Evolutionary conservation across 2,113 vertebrate genomes (phyloP), one percentile per base, ranked within the genome.

Genomic region (Setophaga kirtlandii): DNA sequence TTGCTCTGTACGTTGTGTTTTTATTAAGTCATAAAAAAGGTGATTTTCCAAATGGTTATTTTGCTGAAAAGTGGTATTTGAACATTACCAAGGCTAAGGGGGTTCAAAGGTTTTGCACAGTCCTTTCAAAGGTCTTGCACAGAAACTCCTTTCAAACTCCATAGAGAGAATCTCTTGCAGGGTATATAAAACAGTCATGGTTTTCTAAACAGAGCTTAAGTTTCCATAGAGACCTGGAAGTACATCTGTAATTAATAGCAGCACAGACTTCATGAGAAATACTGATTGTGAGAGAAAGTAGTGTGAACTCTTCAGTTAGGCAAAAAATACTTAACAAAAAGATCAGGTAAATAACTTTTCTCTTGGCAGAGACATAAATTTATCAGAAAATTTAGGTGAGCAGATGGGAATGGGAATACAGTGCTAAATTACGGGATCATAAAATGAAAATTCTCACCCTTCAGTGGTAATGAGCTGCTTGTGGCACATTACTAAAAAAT

Each of bases 381-480:
- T 90, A 64, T 56, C 75, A 75, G 62, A 76, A 94, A 70, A 88
- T 88, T 83, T 86, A 67, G 39, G 30, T n/a, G 37, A 95, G 73
- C 83, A 93, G 93, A 94, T 94, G 93, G 79, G 63, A 83, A 87
- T 75, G 82, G 47, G 55, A 71, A 81, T 88, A 95, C 30, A 47
- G 11, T 82, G 31, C 41, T 39, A 19, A 90, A 89, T 71, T 89
- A 81, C 21, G 15, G 52, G 24, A 67, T 58, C 53, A 81, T 83
- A 90, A 96, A 96, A 88, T 64, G 85, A 92, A 91, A 96, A 83
- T 41, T 93, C 71, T 95, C 6, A 0, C 78, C 89, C 71, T 95
- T 93, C 85, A 90, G 52, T 78, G 24, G 37, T 96, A 93, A 97
- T 78, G 76, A 94, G 75, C 50, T 91, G 85, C 94, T 95, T 77